Percentiles rank a stretch among this genome's conserved stretches.
Conservation (phyloP, 2,113 vertebrate genomes). For the Entomyzon cyanotis region DNA sequence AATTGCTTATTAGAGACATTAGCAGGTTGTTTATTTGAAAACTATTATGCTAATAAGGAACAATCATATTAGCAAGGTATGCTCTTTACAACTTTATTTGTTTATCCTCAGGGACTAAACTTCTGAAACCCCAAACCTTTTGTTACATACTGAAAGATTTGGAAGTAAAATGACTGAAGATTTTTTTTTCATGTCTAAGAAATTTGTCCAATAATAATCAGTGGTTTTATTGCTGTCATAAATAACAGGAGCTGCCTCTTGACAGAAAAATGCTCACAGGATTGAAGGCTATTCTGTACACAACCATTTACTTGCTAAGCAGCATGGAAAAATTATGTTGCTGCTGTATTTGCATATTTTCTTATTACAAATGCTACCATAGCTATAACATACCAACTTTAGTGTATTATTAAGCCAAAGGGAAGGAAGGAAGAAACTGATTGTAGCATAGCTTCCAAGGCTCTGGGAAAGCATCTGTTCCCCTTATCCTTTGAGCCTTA, state of each 20-base stretch:
- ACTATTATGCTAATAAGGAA: constrained; percentile 67
- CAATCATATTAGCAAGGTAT: constrained; percentile 48
- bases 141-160: neutral
- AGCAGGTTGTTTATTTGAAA: constrained; percentile 64
- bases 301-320: constrained; percentile 29
- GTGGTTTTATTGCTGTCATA: neutral
- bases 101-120: constrained; percentile 28
- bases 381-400: constrained; percentile 5
- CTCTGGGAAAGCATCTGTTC: constrained; percentile 34
- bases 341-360: constrained; percentile 24
- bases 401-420: constrained; percentile 15
- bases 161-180: neutral
- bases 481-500: constrained; percentile 13
- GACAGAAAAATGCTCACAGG: neutral
- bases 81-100: constrained; percentile 50
- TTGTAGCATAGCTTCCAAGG: constrained; percentile 16
- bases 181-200: neutral
- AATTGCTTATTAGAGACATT: constrained; percentile 68
- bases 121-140: constrained; percentile 8
- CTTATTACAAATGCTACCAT: neutral
- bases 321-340: constrained; percentile 21
- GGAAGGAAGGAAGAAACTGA: constrained; percentile 54
- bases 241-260: constrained; percentile 27
- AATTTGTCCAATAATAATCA: constrained; percentile 28
- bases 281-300: neutral